Evolutionary conservation across 2,888 invertebrate genomes (phyloP).

Genomic region (Apamea epomidion): DNA sequence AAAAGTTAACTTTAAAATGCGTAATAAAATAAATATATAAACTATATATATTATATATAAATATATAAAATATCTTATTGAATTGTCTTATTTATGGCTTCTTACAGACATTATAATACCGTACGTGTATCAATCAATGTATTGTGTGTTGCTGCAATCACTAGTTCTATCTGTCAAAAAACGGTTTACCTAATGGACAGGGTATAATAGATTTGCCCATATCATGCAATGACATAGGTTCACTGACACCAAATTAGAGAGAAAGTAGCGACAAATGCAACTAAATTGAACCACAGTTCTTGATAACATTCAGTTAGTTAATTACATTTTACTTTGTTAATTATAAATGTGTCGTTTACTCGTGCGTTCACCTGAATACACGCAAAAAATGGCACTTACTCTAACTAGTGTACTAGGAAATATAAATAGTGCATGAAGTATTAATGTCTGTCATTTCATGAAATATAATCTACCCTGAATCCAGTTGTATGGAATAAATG

Average conservation of each 20-base stretch:
- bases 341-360: slow-evolving; percentile 26
- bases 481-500: background rate
- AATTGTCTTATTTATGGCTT: too few species aligned
- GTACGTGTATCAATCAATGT: too few species aligned
- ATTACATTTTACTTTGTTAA: slow-evolving; percentile 27
- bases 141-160: too few species aligned
- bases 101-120: too few species aligned
- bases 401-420: background rate
- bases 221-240: slow-evolving; percentile 16
- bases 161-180: too few species aligned
- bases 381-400: slow-evolving; percentile 12
- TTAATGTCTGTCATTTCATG: background rate
- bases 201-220: background rate
- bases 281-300: slow-evolving; percentile 32
- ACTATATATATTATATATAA: too few species aligned
- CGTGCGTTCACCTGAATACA: slow-evolving; percentile 33
- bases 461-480: background rate
- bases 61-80: too few species aligned
- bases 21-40: too few species aligned
- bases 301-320: slow-evolving; percentile 27
- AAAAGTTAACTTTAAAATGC: too few species aligned
- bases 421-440: background rate
- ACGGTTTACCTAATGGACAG: too few species aligned
- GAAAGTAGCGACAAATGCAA: slow-evolving; percentile 27
- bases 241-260: slow-evolving; percentile 27